Base-by-base conservation (phyloP, 2,797 vertebrate genomes). In the Oreortyx pictus region DNA sequence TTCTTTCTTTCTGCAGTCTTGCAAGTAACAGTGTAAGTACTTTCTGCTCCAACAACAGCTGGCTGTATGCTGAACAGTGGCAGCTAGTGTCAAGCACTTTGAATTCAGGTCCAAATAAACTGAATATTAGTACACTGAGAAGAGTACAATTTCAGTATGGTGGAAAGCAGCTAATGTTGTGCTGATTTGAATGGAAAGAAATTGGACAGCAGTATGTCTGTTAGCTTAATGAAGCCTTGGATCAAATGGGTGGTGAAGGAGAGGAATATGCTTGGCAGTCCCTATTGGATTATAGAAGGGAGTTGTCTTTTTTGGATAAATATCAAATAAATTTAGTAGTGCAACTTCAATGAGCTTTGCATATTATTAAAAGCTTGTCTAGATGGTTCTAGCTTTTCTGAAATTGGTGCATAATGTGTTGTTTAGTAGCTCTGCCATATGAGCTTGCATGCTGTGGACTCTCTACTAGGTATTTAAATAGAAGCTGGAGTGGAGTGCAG, bases 401-500 rank as follows among this genome's bases (percentile, higher is more conserved):
- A 15, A 23, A 85, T 82, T 79, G 24, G 8, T 52, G 20, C 4
- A 1, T 50, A 27, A 9, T 22, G 10, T 2, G 1, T 33, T 13
- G 18, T 52, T 72, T 20, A 74, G 37, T 37, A 72, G 31, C 27
- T 22, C 84, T 67, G 39, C 25, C 8, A 24, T 52, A 39, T 33
- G 27, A 73, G 7, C 50, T 80, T 2, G 0, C 31, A 61, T 2
- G 0, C 10, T 15, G 2, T 35, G 46, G 9, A 12, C 31, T 22
- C 41, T 56, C 16, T 62, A 12, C 13, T 47, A 24, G 17, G 4
- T 90, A 37, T 74, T 83, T 43, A 81, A 74, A 25, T 41, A 70
- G 18, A 81, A 74, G 18, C n/a, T 84, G 84, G 50, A 52, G 49
- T 54, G 15, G 24, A 44, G 18, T 61, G 0, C 61, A 6, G 64